These are phyloP conservation scores for Plusia festucae DNA, from an alignment of 2,888 invertebrate species.

Conservation along the genomic window DNA sequence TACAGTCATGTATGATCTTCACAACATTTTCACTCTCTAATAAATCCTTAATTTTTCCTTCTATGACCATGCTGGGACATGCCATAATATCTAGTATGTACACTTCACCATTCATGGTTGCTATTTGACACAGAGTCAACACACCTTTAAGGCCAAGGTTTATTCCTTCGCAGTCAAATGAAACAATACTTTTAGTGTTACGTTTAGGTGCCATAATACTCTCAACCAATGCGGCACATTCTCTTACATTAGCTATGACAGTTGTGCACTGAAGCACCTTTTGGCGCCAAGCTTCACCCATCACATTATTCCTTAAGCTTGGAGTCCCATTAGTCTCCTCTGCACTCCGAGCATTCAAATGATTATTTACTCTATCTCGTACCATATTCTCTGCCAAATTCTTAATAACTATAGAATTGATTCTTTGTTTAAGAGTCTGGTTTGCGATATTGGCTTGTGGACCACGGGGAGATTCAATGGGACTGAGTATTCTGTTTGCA, in stretches of 20 bases:
- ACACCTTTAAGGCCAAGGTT: conserved; percentile 97
- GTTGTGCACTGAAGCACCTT: conserved; percentile 95
- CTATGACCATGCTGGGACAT: conserved; percentile 93
- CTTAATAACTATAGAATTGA: conserved; percentile 96
- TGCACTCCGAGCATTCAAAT: conserved; percentile 81
- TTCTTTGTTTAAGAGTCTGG: conserved; percentile 95
- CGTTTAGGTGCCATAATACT: conserved; percentile 91
- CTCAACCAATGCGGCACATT: conserved; percentile 93
- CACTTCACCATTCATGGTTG: conserved; percentile 94
- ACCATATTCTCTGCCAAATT: conserved; percentile 96
- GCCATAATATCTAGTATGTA: conserved; percentile 96
- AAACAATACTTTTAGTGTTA: conserved; percentile 91
- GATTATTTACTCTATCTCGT: conserved; percentile 84
- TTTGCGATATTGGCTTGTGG: conserved; percentile 89
- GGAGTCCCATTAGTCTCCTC: conserved; percentile 84
- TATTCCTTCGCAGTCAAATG: conserved; percentile 97
- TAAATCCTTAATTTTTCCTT: conserved; percentile 94
- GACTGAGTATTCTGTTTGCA: conserved; percentile 87
- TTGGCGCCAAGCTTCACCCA: conserved; percentile 94
- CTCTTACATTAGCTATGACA: conserved; percentile 94
- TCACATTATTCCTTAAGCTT: conserved; percentile 81
- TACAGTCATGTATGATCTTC: conserved; percentile 97
- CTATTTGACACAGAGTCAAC: conserved; percentile 95
- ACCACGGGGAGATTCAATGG: conserved; percentile 85
- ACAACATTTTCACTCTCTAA: conserved; percentile 94